A percentile compares a stretch with the other conserved stretches of the same genome.
Conservation (phyloP, 2,113 vertebrate genomes). For the Marmota monax region DNA sequence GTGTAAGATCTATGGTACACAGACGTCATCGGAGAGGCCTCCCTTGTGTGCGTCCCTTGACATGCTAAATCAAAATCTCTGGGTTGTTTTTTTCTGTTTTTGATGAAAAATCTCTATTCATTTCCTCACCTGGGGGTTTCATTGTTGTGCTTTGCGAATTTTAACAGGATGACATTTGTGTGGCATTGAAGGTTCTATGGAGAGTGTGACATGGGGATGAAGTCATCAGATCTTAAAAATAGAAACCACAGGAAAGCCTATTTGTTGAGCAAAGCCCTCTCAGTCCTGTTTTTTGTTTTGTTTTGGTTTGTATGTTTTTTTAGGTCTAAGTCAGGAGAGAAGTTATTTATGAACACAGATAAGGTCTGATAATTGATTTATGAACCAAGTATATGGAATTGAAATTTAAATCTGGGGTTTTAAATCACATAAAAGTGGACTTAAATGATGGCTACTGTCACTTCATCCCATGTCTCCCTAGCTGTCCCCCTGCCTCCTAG, state of each 20-base stretch:
- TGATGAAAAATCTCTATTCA: too few relatives aligned
- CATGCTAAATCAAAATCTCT: not conserved
- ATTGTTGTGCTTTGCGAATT: not conserved
- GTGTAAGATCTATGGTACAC: too few relatives aligned
- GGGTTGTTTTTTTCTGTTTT: too few relatives aligned
- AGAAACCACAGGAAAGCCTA: not conserved
- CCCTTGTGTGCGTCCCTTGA: not conserved
- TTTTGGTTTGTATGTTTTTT: not conserved
- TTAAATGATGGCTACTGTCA: too few relatives aligned
- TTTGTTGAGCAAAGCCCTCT: not conserved
- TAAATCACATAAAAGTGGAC: too few relatives aligned
- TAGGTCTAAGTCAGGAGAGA: not conserved
- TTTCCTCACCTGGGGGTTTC: too few relatives aligned
- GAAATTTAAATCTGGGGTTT: too few relatives aligned
- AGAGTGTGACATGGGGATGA: not conserved
- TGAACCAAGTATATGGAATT: not conserved
- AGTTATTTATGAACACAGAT: not conserved
- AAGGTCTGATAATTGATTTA: not conserved
- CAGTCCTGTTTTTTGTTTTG: not conserved
- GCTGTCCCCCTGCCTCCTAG: too few relatives aligned
- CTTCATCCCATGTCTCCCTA: too few relatives aligned
- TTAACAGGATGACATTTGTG: not conserved
- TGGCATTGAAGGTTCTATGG: not conserved
- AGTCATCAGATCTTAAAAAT: not conserved
- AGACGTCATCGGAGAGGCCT: not conserved